A percentile compares a stretch with the other conserved stretches of the same genome.
Evolutionary conservation across 2,888 invertebrate species (phyloP).

Genomic region (Limenitis camilla): DNA sequence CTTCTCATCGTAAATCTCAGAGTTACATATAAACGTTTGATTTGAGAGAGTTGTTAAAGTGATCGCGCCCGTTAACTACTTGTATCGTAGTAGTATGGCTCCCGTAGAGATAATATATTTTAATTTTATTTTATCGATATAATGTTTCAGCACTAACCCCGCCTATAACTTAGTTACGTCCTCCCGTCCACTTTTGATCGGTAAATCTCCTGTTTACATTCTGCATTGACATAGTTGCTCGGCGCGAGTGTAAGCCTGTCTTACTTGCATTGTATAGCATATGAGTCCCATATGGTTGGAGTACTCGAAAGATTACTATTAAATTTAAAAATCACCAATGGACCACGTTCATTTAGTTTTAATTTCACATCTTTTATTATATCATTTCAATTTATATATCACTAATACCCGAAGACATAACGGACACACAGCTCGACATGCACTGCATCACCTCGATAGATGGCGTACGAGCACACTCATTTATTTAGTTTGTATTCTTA

Average conservation of each 20-base stretch:
- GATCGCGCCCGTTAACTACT: no score
- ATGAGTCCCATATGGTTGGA: neutral
- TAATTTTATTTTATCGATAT: neutral
- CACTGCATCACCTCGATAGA: no score
- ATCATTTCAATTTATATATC: no score
- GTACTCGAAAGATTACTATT: neutral
- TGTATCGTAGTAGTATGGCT: no score
- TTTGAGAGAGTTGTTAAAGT: no score
- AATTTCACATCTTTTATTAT: no score
- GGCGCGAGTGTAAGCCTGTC: neutral
- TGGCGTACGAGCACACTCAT: no score
- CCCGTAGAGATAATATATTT: neutral
- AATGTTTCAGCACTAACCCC: neutral
- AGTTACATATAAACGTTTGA: no score
- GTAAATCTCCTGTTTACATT: conserved; percentile 10
- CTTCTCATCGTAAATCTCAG: no score
- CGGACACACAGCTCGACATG: no score
- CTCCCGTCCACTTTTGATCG: conserved; percentile 10
- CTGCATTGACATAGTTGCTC: conserved; percentile 5
- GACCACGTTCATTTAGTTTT: neutral
- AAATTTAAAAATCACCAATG: neutral
- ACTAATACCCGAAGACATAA: no score
- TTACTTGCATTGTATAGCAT: neutral
- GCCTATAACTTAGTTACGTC: conserved; percentile 6
- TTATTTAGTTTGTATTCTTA: no score